These are phyloP conservation scores for Lutjanus argentimaculatus DNA, from an alignment of 2,797 vertebrate species.

Conservation along the genomic window DNA sequence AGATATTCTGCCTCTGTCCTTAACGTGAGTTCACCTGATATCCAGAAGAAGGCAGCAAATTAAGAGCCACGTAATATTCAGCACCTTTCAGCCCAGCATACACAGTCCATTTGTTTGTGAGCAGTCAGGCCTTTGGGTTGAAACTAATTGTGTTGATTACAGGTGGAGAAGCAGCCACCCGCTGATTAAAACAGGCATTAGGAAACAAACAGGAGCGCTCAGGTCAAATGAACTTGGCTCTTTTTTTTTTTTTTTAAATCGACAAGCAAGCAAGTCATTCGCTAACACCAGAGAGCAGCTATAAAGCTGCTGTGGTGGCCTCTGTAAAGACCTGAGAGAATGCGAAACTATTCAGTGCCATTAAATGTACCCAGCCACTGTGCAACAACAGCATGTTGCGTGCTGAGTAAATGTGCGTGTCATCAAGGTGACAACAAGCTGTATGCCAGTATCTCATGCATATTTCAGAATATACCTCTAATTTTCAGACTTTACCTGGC, in stretches of 20 bases:
- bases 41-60: slow-evolving; percentile 9
- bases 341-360: not conserved
- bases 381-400: slow-evolving; percentile 4
- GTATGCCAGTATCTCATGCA: slow-evolving; percentile 9
- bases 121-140: slow-evolving; percentile 10
- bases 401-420: slow-evolving; percentile 1
- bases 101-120: slow-evolving; percentile 14
- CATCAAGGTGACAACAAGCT: slow-evolving; percentile 31
- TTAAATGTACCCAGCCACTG: slow-evolving; percentile 7
- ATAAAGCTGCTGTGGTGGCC: slow-evolving; percentile 8
- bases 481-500: not conserved
- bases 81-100: slow-evolving; percentile 8
- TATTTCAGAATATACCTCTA: slow-evolving; percentile 8
- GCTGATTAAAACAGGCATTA: slow-evolving; percentile 59
- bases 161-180: slow-evolving; percentile 22
- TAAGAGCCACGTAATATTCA: slow-evolving; percentile 22
- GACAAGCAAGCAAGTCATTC: slow-evolving; percentile 10
- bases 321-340: slow-evolving; percentile 12
- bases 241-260: slow-evolving; percentile 1
- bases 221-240: slow-evolving; percentile 32
- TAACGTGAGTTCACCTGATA: slow-evolving; percentile 9
- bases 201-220: slow-evolving; percentile 30
- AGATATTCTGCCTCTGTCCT: not conserved
- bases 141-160: slow-evolving; percentile 63
- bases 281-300: slow-evolving; percentile 1